Conservation (phyloP, 1,140 invertebrate genomes). For the Drosophila tani region DNA sequence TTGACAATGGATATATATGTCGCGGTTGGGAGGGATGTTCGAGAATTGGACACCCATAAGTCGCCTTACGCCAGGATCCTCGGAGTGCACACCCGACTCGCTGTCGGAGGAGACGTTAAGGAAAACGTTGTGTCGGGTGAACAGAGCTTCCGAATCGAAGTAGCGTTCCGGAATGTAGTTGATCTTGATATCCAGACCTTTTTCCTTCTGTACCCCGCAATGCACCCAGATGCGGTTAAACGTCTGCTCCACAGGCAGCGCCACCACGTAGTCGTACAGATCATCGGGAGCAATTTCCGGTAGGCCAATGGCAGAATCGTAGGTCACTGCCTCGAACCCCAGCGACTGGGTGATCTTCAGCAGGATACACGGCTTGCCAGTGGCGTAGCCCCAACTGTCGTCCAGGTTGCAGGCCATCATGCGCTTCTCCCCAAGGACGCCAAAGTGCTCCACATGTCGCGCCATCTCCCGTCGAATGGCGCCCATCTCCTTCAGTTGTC, state of each 20-base stretch:
- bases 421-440: constrained; percentile 4
- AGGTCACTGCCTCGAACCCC: constrained; percentile 40
- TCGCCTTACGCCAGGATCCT: constrained; percentile 30
- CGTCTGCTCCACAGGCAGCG: constrained; percentile 20
- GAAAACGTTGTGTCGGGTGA: constrained; percentile 5
- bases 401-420: constrained; percentile 53
- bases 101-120: constrained; percentile 21
- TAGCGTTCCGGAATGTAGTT: constrained; percentile 40
- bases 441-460: constrained; percentile 15
- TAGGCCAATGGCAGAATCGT: constrained; percentile 26
- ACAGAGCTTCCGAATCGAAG: constrained; percentile 36
- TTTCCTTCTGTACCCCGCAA: constrained; percentile 9
- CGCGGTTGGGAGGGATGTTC: constrained; percentile 30
- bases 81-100: neutral
- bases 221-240: constrained; percentile 54
- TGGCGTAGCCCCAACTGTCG: constrained; percentile 47
- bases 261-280: constrained; percentile 31
- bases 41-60: constrained; percentile 37
- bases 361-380: constrained; percentile 48
- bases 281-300: constrained; percentile 35
- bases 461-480: constrained; percentile 27
- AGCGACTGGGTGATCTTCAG: constrained; percentile 55
- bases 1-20: constrained; percentile 23
- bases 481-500: neutral
- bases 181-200: neutral